Evolutionary conservation across 2,797 vertebrate genomes (phyloP).

Genomic region (Uromys caudimaculatus): DNA sequence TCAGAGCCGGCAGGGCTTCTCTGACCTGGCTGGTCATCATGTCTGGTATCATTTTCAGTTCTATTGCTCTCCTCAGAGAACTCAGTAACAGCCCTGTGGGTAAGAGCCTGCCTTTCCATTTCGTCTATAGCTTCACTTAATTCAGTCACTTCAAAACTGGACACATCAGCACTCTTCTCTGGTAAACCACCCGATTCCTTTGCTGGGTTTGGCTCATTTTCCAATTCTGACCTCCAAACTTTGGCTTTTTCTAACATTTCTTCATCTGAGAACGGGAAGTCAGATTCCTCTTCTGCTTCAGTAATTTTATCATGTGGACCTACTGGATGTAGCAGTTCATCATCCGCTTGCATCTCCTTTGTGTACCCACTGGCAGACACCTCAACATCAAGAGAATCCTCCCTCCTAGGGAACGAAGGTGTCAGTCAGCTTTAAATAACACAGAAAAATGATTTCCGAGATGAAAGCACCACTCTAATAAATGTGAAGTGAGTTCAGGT

Average conservation of each 20-base stretch:
- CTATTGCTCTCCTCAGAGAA: slow-evolving; percentile 49
- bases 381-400: slow-evolving; percentile 93
- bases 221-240: slow-evolving; percentile 45
- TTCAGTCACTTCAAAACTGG: slow-evolving; percentile 87
- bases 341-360: slow-evolving; percentile 93
- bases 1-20: slow-evolving; percentile 17
- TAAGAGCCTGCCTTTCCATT: slow-evolving; percentile 86
- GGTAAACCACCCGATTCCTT: slow-evolving; percentile 34
- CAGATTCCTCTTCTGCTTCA: slow-evolving; percentile 73
- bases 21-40: slow-evolving; percentile 32
- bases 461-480: background rate
- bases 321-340: slow-evolving; percentile 89
- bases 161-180: slow-evolving; percentile 42
- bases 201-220: slow-evolving; percentile 23
- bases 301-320: slow-evolving; percentile 87
- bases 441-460: background rate
- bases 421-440: slow-evolving; percentile 29
- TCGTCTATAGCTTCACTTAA: slow-evolving; percentile 89
- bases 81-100: slow-evolving; percentile 50
- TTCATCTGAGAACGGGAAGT: slow-evolving; percentile 72
- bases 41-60: slow-evolving; percentile 54
- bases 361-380: slow-evolving; percentile 96
- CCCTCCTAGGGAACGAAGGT: slow-evolving; percentile 87
- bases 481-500: slow-evolving; percentile 2
- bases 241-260: slow-evolving; percentile 45